Percentiles rank a stretch among this genome's conserved stretches.
These are phyloP conservation scores for Trichonephila clavata DNA, from an alignment of 1,140 invertebrate genomes.

Conservation along the genomic window DNA sequence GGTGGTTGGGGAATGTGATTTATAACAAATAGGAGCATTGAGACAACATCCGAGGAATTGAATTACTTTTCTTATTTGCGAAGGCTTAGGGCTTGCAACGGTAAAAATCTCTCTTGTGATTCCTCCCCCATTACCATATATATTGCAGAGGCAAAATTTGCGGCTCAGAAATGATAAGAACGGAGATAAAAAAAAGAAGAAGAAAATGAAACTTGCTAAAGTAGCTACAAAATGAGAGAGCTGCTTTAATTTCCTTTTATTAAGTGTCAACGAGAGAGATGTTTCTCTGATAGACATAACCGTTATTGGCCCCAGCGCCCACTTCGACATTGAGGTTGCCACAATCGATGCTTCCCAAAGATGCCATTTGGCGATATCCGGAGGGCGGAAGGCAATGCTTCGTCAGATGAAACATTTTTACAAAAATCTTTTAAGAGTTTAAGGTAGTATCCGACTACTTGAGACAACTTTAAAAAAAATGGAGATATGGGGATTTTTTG, in stretches of 20 bases:
- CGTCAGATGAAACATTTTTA: no score
- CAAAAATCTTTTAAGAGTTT: no score
- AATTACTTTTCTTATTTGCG: slow-evolving; percentile 58
- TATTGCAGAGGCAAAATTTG: slow-evolving; percentile 62
- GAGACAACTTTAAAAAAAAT: no score
- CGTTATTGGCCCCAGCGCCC: slow-evolving; percentile 64
- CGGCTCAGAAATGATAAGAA: slow-evolving; percentile 54
- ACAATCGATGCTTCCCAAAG: neutral
- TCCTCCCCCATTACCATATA: slow-evolving; percentile 63
- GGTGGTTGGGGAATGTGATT: slow-evolving; percentile 23
- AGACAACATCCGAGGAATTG: slow-evolving; percentile 50
- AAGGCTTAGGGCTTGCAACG: neutral
- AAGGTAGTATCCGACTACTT: no score
- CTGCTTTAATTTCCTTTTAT: slow-evolving; percentile 72
- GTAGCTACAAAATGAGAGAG: slow-evolving; percentile 64
- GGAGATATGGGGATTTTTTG: no score
- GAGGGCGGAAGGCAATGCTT: no score
- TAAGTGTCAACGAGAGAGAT: slow-evolving; percentile 71
- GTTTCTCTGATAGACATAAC: slow-evolving; percentile 65
- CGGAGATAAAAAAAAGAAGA: neutral
- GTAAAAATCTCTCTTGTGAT: slow-evolving; percentile 50
- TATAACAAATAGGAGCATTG: slow-evolving; percentile 57
- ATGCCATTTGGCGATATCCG: neutral
- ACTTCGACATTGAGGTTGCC: slow-evolving; percentile 51
- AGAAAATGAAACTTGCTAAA: slow-evolving; percentile 54